Conservation (phyloP, 2,888 invertebrate species). For the Aspidiotus rigidus region DNA sequence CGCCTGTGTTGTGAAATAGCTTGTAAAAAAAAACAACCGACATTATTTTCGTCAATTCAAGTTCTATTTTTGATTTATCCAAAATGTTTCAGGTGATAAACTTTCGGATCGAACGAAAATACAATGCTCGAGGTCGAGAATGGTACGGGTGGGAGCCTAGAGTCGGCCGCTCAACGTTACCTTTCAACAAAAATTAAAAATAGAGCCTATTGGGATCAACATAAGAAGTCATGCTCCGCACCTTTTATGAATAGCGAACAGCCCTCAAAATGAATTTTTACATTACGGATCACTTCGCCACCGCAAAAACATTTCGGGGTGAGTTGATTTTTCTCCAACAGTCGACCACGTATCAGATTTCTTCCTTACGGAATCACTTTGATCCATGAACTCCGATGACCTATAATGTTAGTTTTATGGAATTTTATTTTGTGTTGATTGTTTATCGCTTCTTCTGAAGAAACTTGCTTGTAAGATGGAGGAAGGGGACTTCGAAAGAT, state of each 20-base stretch:
- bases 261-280: conserved; percentile 26
- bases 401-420: neutral
- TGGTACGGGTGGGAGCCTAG: conserved; percentile 59
- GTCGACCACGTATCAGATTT: too few relatives aligned
- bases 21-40: too few relatives aligned
- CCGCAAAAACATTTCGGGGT: conserved; percentile 25
- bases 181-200: conserved; percentile 34
- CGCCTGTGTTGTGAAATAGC: too few relatives aligned
- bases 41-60: too few relatives aligned
- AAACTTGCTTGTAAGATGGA: too few relatives aligned
- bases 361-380: too few relatives aligned
- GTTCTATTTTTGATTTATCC: neutral
- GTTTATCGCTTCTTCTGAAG: too few relatives aligned
- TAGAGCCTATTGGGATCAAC: conserved; percentile 35
- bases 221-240: conserved; percentile 20
- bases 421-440: neutral
- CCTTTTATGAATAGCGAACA: conserved; percentile 19
- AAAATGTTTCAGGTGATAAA: neutral
- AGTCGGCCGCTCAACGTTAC: conserved; percentile 39
- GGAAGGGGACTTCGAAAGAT: too few relatives aligned
- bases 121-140: conserved; percentile 43
- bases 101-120: conserved; percentile 10
- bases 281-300: conserved; percentile 20
- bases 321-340: neutral
- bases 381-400: neutral